Conservation (phyloP, 2,888 invertebrate genomes). For the Phlogophora meticulosa region DNA sequence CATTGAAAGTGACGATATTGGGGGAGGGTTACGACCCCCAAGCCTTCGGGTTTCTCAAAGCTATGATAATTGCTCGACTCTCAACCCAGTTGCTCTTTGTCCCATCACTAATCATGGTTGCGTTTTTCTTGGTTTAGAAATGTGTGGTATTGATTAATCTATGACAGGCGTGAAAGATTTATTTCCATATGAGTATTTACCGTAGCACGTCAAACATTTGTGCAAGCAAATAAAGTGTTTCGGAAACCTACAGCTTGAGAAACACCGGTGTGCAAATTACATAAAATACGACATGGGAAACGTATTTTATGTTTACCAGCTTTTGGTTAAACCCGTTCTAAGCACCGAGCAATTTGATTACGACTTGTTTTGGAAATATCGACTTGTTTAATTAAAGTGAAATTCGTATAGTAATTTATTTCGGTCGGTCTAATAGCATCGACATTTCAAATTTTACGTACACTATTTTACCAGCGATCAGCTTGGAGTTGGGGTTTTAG, state of each 20-base stretch:
- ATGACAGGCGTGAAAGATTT: slow-evolving; percentile 25
- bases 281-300: slow-evolving; percentile 39
- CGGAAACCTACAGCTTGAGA: slow-evolving; percentile 4
- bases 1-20: too few species aligned
- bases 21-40: too few species aligned
- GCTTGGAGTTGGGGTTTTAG: not conserved
- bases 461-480: not conserved
- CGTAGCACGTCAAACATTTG: slow-evolving; percentile 16
- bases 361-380: slow-evolving; percentile 36
- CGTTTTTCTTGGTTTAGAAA: slow-evolving; percentile 4
- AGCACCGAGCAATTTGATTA: slow-evolving; percentile 28
- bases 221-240: slow-evolving; percentile 35
- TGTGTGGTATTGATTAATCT: slow-evolving; percentile 6
- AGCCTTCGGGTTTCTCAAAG: too few species aligned
- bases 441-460: not conserved
- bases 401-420: slow-evolving; percentile 27
- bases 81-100: not conserved
- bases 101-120: not conserved
- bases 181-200: slow-evolving; percentile 34
- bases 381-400: slow-evolving; percentile 42
- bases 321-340: slow-evolving; percentile 37
- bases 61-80: too few species aligned
- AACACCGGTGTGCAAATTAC: slow-evolving; percentile 37
- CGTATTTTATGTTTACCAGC: slow-evolving; percentile 36
- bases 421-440: not conserved